Conservation (phyloP, 92 coral and sea anemone species). For the Parazoanthus swiftii region DNA sequence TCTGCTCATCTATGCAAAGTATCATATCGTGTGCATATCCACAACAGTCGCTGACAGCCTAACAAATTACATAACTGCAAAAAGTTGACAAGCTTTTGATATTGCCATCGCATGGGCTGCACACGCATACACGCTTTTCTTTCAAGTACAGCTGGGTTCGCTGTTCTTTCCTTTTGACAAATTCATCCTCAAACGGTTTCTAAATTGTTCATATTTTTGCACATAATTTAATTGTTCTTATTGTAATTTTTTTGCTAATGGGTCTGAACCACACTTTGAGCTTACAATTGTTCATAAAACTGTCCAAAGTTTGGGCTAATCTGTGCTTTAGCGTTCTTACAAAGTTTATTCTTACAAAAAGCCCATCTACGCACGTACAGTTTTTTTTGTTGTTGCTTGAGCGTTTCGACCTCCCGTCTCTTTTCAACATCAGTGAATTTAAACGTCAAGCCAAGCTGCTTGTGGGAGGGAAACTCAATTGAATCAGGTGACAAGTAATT, state of each 20-base stretch:
- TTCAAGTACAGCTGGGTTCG: no score
- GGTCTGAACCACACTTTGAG: no score
- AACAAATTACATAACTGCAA: background rate
- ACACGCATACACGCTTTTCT: background rate
- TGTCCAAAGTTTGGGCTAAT: no score
- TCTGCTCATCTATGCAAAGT: background rate
- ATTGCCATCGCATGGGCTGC: background rate
- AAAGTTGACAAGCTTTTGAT: background rate
- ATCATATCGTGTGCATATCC: background rate
- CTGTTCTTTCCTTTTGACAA: no score
- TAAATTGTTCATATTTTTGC: no score
- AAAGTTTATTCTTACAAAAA: no score
- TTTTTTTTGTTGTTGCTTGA: no score
- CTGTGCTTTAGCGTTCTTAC: no score
- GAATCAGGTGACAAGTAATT: conserved; percentile 22
- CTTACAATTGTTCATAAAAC: no score
- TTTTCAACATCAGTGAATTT: background rate
- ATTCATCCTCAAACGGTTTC: background rate
- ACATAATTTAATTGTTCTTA: no score
- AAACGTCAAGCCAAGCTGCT: conserved; percentile 14
- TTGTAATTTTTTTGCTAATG: no score
- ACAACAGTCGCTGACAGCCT: background rate
- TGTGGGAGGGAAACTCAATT: conserved; percentile 7
- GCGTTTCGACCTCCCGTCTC: background rate
- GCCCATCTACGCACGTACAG: no score